Evolutionary conservation across 1,140 invertebrate species (phyloP).

Genomic region (Bombus polaris): DNA sequence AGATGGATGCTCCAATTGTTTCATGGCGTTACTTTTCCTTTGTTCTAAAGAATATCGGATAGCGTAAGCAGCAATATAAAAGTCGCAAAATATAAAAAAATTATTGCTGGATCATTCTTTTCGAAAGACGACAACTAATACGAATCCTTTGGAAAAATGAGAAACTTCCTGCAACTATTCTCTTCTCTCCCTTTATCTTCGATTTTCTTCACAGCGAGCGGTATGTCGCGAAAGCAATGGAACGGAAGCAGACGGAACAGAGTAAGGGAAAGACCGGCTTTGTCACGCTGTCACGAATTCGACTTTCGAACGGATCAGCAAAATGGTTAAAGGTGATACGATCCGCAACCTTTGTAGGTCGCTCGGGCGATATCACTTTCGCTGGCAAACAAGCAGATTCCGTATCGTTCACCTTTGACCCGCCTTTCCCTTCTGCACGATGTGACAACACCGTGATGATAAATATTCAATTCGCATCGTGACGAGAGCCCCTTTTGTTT

Average conservation of each 20-base stretch:
- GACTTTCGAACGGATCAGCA: neutral
- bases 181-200: no score
- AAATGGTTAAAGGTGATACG: slow-evolving; percentile 39
- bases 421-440: slow-evolving; percentile 66
- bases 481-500: slow-evolving; percentile 67
- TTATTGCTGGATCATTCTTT: no score
- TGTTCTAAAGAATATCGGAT: no score
- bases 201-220: neutral
- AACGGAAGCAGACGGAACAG: neutral
- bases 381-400: slow-evolving; percentile 66
- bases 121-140: no score
- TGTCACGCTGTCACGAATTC: slow-evolving; percentile 54
- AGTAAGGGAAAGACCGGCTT: neutral
- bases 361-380: slow-evolving; percentile 69
- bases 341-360: slow-evolving; percentile 45
- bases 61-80: no score
- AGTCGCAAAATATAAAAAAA: no score
- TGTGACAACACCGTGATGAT: slow-evolving; percentile 70
- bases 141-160: no score
- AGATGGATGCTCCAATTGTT: no score
- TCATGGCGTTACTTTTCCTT: no score
- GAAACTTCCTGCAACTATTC: no score
- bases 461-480: slow-evolving; percentile 73
- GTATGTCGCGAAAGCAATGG: neutral
- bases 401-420: slow-evolving; percentile 75